Evolutionary conservation across 2,797 vertebrate species (phyloP).

Genomic region (Hyperoplus lanceolatus): DNA sequence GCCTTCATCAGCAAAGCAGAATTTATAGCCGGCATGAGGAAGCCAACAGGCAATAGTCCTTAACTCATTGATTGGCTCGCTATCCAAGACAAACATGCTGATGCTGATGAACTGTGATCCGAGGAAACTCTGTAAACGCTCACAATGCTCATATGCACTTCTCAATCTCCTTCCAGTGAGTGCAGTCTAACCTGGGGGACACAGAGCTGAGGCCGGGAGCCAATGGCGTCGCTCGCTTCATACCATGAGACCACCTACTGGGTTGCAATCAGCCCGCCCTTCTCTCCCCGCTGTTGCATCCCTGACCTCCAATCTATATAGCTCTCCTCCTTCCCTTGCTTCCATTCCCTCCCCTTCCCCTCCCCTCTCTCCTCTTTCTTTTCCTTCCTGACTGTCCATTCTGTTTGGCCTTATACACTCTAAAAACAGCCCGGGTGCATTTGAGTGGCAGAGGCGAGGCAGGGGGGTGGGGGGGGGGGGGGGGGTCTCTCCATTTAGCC

Average conservation of each 20-base stretch:
- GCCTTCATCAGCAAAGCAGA: slow-evolving; percentile 65
- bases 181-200: slow-evolving; percentile 40
- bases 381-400: slow-evolving; percentile 66
- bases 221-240: slow-evolving; percentile 54
- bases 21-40: slow-evolving; percentile 44
- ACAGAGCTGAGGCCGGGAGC: slow-evolving; percentile 47
- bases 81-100: slow-evolving; percentile 75
- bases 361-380: slow-evolving; percentile 41
- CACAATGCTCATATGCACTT: slow-evolving; percentile 42
- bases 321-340: slow-evolving; percentile 51
- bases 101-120: slow-evolving; percentile 74
- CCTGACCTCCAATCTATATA: slow-evolving; percentile 57
- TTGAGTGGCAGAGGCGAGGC: slow-evolving; percentile 74
- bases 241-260: slow-evolving; percentile 65
- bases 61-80: slow-evolving; percentile 62
- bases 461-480: slow-evolving; percentile 10
- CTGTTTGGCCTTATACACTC: slow-evolving; percentile 49
- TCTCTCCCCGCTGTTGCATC: slow-evolving; percentile 58
- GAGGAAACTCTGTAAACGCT: slow-evolving; percentile 56
- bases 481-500: slow-evolving; percentile 72
- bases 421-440: slow-evolving; percentile 69
- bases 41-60: slow-evolving; percentile 54
- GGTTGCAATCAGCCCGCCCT: slow-evolving; percentile 56
- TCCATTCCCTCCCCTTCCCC: slow-evolving; percentile 66
- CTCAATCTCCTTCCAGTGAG: slow-evolving; percentile 37